Percentiles rank a stretch among this genome's conserved stretches.
phyloP scores from a whole-genome alignment of 2,888 invertebrate species.

The Pyrochroa serraticornis region DNA sequence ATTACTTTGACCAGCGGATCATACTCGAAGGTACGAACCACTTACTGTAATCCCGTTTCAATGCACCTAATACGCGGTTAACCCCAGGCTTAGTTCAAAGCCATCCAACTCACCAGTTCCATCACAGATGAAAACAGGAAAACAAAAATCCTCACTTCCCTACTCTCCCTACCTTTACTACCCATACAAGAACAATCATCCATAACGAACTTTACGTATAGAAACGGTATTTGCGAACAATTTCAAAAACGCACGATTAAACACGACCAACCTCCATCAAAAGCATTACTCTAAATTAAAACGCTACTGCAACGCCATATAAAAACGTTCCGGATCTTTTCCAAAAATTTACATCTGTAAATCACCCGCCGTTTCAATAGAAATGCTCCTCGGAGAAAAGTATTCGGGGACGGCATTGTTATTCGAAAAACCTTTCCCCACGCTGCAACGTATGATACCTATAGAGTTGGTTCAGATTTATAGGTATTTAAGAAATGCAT shows the following conservation, averaged over 20 bases:
- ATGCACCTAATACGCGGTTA: conserved; percentile 15
- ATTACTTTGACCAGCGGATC: conserved; percentile 48
- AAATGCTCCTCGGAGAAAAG: conserved; percentile 19
- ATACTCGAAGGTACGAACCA: conserved; percentile 40
- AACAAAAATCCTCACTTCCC: neutral
- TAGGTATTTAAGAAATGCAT: conserved; percentile 43
- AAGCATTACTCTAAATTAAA: conserved; percentile 6
- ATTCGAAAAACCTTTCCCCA: conserved; percentile 44
- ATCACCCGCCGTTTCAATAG: no score
- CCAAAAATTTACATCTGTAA: no score
- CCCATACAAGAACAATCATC: neutral
- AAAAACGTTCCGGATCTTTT: no score
- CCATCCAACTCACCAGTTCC: neutral
- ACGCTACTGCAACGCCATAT: no score
- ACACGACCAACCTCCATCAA: conserved; percentile 11
- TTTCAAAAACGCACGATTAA: conserved; percentile 2
- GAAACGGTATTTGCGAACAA: no score
- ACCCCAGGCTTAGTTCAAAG: neutral
- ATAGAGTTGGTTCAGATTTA: neutral
- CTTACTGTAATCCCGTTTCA: conserved; percentile 26
- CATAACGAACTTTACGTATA: neutral
- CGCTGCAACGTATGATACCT: conserved; percentile 39
- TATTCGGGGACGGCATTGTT: conserved; percentile 37
- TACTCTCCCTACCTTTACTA: neutral
- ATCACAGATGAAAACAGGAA: neutral